These are phyloP conservation scores for Lysandra coridon DNA, from an alignment of 2,888 invertebrate species.

Conservation along the genomic window DNA sequence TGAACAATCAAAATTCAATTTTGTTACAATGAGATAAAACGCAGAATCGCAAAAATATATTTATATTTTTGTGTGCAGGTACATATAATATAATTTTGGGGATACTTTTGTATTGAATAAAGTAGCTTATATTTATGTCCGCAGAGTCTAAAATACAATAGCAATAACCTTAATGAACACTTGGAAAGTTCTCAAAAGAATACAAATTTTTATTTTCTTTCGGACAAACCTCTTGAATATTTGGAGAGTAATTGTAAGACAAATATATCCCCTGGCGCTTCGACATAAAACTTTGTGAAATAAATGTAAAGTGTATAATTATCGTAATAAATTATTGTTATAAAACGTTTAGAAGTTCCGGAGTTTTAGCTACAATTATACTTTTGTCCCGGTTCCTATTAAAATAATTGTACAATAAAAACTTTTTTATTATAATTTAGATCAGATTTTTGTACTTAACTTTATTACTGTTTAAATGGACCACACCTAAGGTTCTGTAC, in stretches of 20 bases:
- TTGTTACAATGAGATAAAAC: slow-evolving; percentile 39
- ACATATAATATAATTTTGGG: not conserved
- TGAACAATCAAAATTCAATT: slow-evolving; percentile 40
- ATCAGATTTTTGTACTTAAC: too few species aligned
- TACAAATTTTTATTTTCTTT: slow-evolving; percentile 26
- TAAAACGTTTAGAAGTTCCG: slow-evolving; percentile 14
- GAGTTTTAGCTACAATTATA: not conserved
- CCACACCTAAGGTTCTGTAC: too few species aligned
- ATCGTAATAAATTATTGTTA: slow-evolving; percentile 19
- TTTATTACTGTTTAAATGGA: too few species aligned
- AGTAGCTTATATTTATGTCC: not conserved
- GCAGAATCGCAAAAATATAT: slow-evolving; percentile 38
- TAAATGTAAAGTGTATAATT: slow-evolving; percentile 23
- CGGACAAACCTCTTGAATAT: slow-evolving; percentile 18
- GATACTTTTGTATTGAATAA: not conserved
- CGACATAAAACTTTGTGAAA: slow-evolving; percentile 8
- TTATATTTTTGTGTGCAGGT: slow-evolving; percentile 19
- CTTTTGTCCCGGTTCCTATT: not conserved
- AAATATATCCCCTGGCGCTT: slow-evolving; percentile 21
- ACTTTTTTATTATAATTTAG: not conserved
- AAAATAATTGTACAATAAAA: not conserved
- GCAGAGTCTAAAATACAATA: not conserved
- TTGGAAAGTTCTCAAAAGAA: slow-evolving; percentile 27
- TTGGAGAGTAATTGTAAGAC: slow-evolving; percentile 16
- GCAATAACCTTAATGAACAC: slow-evolving; percentile 8